phyloP scores from a whole-genome alignment of 1,140 invertebrate species.

The Babylonia areolata region DNA sequence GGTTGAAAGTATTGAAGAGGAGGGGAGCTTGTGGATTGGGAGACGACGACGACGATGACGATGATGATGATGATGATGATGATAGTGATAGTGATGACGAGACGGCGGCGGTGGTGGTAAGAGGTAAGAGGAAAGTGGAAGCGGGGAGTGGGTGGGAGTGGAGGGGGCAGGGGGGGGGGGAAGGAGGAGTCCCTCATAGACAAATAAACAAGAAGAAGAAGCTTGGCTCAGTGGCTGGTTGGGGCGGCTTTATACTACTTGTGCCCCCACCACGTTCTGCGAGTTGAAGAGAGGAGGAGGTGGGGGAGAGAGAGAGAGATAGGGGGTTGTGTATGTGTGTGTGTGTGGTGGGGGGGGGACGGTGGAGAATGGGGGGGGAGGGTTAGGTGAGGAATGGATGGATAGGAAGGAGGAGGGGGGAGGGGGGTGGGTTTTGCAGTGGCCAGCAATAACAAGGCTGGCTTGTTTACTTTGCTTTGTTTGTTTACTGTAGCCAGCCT shows the following conservation, averaged over 20 bases:
- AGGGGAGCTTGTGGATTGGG: too few species aligned
- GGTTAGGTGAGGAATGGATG: not conserved
- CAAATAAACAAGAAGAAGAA: not conserved
- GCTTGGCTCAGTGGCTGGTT: too few species aligned
- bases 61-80: too few species aligned
- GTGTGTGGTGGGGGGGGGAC: not conserved
- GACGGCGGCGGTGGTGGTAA: too few species aligned
- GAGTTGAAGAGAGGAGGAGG: too few species aligned
- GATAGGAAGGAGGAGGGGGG: not conserved
- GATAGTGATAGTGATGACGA: too few species aligned
- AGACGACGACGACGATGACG: too few species aligned
- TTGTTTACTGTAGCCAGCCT: slow-evolving; percentile 34
- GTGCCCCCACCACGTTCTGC: too few species aligned
- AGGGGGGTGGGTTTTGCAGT: not conserved
- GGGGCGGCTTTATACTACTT: too few species aligned
- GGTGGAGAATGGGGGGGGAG: not conserved
- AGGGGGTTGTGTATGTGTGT: too few species aligned
- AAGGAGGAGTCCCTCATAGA: not conserved
- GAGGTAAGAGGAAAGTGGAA: not conserved
- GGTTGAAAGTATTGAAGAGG: too few species aligned
- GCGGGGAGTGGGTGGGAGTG: not conserved
- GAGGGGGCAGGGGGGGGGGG: not conserved
- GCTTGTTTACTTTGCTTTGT: slow-evolving; percentile 30
- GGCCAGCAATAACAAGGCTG: slow-evolving; percentile 28
- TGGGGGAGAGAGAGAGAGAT: too few species aligned